Percentiles rank a stretch among this genome's conserved stretches.
These are phyloP conservation scores for Furnarius figulus DNA, from an alignment of 2,113 vertebrate species.

Conservation along the genomic window DNA sequence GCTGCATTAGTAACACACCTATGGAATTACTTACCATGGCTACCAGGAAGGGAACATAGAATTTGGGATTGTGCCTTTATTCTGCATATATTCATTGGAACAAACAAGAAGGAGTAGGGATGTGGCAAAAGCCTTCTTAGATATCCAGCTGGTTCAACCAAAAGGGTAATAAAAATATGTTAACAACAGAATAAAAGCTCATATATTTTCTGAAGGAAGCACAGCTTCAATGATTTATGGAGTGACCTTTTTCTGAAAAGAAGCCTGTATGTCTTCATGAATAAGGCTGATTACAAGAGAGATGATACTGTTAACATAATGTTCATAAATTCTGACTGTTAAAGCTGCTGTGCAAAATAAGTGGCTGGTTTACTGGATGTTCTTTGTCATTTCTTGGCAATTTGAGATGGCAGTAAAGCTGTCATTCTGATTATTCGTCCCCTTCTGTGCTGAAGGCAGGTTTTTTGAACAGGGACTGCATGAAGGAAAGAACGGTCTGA, in stretches of 20 bases:
- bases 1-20: neutral
- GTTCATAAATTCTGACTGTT: neutral
- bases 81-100: neutral
- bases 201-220: neutral
- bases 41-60: neutral
- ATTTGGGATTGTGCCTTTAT: neutral
- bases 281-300: conserved; percentile 5
- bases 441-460: neutral
- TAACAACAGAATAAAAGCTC: neutral
- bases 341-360: neutral
- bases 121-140: neutral
- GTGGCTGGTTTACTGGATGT: neutral
- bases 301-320: neutral
- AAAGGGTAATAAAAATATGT: neutral
- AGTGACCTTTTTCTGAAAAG: neutral
- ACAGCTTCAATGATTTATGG: neutral
- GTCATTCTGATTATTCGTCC: neutral
- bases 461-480: neutral
- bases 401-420: neutral
- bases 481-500: neutral
- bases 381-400: conserved; percentile 13
- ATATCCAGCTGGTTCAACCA: neutral
- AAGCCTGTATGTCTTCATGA: neutral
- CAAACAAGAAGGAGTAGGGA: neutral
- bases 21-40: neutral